Conservation (phyloP, 1,140 invertebrate species). For the Archivesica marissinica region DNA sequence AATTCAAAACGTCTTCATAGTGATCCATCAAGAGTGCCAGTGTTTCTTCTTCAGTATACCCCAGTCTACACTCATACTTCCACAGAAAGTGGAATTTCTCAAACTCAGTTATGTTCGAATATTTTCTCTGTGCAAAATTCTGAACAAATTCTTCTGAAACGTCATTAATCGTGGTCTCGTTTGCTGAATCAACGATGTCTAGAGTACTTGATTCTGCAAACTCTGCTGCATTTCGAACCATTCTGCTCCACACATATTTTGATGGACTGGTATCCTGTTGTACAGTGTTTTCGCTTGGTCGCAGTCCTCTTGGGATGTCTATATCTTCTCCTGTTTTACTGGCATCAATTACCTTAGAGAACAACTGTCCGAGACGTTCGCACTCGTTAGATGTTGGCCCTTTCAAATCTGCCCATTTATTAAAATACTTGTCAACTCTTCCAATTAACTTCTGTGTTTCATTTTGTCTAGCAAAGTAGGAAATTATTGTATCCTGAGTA, state of each 20-base stretch:
- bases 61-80: not conserved
- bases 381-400: constrained; percentile 48
- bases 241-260: constrained; percentile 38
- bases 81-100: constrained; percentile 45
- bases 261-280: not conserved
- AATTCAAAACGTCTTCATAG: constrained; percentile 42
- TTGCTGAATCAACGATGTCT: not conserved
- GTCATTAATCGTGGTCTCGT: not conserved
- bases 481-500: constrained; percentile 30
- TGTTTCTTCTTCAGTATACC: not conserved
- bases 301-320: constrained; percentile 29
- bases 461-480: constrained; percentile 55
- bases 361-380: constrained; percentile 45
- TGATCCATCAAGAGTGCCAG: constrained; percentile 17
- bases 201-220: not conserved
- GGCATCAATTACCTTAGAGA: constrained; percentile 56
- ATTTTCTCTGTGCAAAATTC: not conserved
- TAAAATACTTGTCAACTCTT: constrained; percentile 38
- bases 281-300: not conserved
- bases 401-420: constrained; percentile 47
- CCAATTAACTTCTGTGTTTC: constrained; percentile 38
- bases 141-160: constrained; percentile 49
- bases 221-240: not conserved
- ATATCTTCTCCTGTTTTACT: constrained; percentile 49
- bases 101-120: constrained; percentile 38